Conservation (phyloP, 2,113 vertebrate genomes). For the Corythornis cristatus region DNA sequence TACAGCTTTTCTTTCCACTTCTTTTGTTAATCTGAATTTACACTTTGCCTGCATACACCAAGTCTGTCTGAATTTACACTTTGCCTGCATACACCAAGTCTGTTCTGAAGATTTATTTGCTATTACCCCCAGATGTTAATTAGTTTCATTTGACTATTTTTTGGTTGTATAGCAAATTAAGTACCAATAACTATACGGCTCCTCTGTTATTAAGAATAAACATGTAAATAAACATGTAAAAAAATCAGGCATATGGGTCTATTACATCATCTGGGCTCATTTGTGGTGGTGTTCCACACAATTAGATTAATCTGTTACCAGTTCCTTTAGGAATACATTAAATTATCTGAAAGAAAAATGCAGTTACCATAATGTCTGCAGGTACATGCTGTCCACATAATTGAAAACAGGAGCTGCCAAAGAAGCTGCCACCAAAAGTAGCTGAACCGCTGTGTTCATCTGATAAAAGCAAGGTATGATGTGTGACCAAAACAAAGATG, state of each 20-base stretch:
- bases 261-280: not conserved
- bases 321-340: not conserved
- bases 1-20: not conserved
- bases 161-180: not conserved
- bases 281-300: not conserved
- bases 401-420: conserved; percentile 95
- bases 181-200: not conserved
- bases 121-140: not conserved
- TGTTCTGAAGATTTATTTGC: not conserved
- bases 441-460: conserved; percentile 94
- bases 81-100: not conserved
- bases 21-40: not conserved
- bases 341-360: not conserved
- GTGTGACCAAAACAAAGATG: not conserved
- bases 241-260: not conserved
- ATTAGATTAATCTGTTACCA: not conserved
- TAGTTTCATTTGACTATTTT: not conserved
- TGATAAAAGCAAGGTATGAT: conserved; percentile 57
- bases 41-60: not conserved
- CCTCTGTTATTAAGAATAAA: not conserved
- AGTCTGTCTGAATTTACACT: not conserved
- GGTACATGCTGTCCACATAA: conserved; percentile 89
- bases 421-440: conserved; percentile 92
- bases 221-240: rapidly evolving
- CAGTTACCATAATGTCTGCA: conserved; percentile 92